These are phyloP conservation scores for Phrynocephalus versicolor DNA, from an alignment of 2,113 vertebrate species.

Conservation along the genomic window DNA sequence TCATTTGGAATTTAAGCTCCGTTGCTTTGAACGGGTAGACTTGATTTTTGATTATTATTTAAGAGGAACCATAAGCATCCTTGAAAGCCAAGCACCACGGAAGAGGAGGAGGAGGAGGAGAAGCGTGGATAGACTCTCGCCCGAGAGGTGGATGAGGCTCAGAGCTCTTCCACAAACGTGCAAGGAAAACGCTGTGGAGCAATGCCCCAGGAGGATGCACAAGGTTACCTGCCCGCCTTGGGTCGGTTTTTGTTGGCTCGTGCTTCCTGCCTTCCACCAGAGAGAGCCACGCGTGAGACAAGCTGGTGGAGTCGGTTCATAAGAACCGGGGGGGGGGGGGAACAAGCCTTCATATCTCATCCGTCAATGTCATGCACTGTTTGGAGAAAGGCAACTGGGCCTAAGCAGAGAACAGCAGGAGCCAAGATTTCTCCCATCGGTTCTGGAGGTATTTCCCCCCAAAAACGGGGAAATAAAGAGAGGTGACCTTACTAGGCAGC, in stretches of 20 bases:
- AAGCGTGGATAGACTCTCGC: not conserved
- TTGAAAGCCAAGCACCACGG: not conserved
- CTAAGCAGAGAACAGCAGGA: too few species aligned
- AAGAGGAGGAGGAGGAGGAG: not conserved
- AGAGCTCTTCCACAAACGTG: not conserved
- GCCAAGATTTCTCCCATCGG: fast-evolving
- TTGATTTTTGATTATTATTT: not conserved
- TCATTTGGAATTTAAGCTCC: not conserved
- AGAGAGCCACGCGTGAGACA: not conserved
- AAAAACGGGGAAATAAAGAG: not conserved
- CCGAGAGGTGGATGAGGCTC: not conserved
- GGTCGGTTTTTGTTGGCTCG: not conserved
- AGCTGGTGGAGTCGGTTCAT: too few species aligned
- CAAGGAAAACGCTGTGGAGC: not conserved
- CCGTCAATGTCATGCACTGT: too few species aligned
- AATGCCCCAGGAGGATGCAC: not conserved
- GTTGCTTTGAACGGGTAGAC: not conserved
- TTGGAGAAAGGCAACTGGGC: too few species aligned
- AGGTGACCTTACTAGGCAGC: not conserved
- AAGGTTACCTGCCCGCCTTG: not conserved
- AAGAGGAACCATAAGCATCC: not conserved
- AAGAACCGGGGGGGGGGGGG: too few species aligned
- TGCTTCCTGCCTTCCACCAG: too few species aligned
- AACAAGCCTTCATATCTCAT: too few species aligned
- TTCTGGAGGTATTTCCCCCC: too few species aligned